Conservation (phyloP, 2,113 vertebrate species). For the Candoia aspera region DNA sequence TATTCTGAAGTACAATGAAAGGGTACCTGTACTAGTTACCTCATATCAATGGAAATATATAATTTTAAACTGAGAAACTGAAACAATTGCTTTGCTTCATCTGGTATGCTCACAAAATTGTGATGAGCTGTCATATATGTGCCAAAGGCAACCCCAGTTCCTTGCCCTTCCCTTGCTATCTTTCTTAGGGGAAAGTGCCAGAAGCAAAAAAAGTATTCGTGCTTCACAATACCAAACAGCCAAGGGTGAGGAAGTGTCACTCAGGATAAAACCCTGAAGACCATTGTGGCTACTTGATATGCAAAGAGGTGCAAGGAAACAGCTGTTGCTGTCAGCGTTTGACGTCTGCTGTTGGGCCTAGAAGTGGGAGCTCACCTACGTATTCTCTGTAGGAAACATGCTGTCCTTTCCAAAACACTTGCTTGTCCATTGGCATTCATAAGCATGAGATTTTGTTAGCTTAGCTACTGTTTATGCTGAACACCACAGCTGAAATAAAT, state of each 20-base stretch:
- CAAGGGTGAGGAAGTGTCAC: constrained; percentile 45
- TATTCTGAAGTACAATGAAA: not conserved
- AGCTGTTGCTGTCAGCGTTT: constrained; percentile 58
- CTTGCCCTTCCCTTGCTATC: constrained; percentile 22
- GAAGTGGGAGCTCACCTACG: constrained; percentile 52
- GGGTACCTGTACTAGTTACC: not conserved
- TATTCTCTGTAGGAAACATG: constrained; percentile 45
- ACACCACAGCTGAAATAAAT: constrained; percentile 19
- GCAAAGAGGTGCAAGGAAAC: constrained; percentile 51
- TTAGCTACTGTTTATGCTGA: constrained; percentile 8
- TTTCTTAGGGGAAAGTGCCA: constrained; percentile 26
- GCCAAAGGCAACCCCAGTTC: constrained; percentile 19
- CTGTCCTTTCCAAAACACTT: constrained; percentile 40
- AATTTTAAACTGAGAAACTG: not conserved
- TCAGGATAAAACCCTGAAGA: constrained; percentile 27
- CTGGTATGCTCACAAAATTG: not conserved
- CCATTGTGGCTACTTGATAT: constrained; percentile 45
- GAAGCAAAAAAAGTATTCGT: constrained; percentile 22
- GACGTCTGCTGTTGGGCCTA: constrained; percentile 49
- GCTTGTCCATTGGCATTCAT: constrained; percentile 30
- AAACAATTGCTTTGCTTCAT: constrained; percentile 4
- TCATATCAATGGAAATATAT: not conserved
- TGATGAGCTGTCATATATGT: constrained; percentile 54
- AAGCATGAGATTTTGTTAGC: not conserved
- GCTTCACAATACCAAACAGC: constrained; percentile 35